These are phyloP conservation scores for Labia minor DNA, from an alignment of 2,888 invertebrate species.

Conservation along the genomic window DNA sequence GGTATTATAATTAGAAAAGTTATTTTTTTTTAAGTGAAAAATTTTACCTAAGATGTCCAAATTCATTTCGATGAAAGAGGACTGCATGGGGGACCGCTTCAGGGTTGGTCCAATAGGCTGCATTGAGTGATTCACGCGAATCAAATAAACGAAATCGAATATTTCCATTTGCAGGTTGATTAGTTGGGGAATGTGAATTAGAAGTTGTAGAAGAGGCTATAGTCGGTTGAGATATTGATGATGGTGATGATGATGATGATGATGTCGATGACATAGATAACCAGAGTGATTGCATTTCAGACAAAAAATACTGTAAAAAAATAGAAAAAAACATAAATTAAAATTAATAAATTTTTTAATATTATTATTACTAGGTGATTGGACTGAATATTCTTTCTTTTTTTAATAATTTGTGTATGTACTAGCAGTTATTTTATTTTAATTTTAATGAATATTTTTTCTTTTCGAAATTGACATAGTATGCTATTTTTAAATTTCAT, in stretches of 20 bases:
- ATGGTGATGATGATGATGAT: not conserved
- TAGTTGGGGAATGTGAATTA: not conserved
- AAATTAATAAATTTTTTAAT: too few species aligned
- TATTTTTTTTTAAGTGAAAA: too few species aligned
- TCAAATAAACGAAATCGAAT: slow-evolving; percentile 39
- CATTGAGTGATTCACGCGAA: slow-evolving; percentile 53
- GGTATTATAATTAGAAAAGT: too few species aligned
- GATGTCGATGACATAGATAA: slow-evolving; percentile 38
- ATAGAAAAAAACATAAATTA: slow-evolving; percentile 22
- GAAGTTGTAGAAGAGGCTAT: not conserved
- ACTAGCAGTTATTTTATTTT: too few species aligned
- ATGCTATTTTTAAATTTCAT: too few species aligned
- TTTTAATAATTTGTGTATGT: too few species aligned
- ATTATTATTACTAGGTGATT: too few species aligned
- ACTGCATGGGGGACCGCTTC: slow-evolving; percentile 58
- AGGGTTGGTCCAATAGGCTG: slow-evolving; percentile 56
- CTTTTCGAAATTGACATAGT: too few species aligned
- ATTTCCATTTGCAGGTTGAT: not conserved
- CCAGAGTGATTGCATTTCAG: slow-evolving; percentile 51
- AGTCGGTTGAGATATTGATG: too few species aligned
- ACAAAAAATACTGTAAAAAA: slow-evolving; percentile 49
- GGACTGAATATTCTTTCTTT: too few species aligned
- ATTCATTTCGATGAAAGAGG: slow-evolving; percentile 47
- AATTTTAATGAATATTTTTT: too few species aligned
- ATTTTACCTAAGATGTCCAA: slow-evolving; percentile 28